Evolutionary conservation across 2,888 invertebrate species (phyloP), one percentile per base, ranked within the genome.

Genomic region (Eristalis tenax): DNA sequence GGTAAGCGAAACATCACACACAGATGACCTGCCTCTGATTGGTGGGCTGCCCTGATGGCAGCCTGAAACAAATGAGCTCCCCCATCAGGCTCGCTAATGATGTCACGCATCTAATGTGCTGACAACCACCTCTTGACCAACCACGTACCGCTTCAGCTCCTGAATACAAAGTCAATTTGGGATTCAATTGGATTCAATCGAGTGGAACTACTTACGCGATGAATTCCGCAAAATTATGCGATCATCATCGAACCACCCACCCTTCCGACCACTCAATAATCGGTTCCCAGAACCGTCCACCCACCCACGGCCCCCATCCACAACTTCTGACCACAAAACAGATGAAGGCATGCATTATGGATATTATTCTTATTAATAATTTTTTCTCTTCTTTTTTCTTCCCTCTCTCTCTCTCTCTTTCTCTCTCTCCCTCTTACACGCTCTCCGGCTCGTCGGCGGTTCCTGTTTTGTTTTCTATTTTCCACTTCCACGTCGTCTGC

Each of bases 301-400:
- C 38, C 28, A 59, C 56, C 43, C 26, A 50, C n/a, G n/a, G 43
- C 22, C 26, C 23, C 32, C 32, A 32, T 26, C 15, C 28, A 43
- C 35, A 35, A 61, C 61, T n/a, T 59, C 56, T n/a, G 57, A 68
- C 57, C 65, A 50, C n/a, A 59, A 71, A 68, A 35, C 40, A 74
- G 28, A 68, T 5, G 50, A 73, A 73, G 11, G 38, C 61, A 43
- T 71, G 43, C 70, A 69, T 83, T 75, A 74, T 59, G 13, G 69
- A 64, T 83, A 69, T 69, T 83, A 75, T 87, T 78, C 68, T 73
- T 83, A 87, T 83, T 87, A 80, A 83, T 83, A 79, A 43, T 61
- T 56, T 56, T 64, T 65, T 59, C 40, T 56, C 6, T 78, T 6
- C 4, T 38, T 4, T 13, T 13, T 13, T 13, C 4, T 4, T 10